phyloP scores from a whole-genome alignment of 1,140 invertebrate species.

The Polyergus mexicanus region DNA sequence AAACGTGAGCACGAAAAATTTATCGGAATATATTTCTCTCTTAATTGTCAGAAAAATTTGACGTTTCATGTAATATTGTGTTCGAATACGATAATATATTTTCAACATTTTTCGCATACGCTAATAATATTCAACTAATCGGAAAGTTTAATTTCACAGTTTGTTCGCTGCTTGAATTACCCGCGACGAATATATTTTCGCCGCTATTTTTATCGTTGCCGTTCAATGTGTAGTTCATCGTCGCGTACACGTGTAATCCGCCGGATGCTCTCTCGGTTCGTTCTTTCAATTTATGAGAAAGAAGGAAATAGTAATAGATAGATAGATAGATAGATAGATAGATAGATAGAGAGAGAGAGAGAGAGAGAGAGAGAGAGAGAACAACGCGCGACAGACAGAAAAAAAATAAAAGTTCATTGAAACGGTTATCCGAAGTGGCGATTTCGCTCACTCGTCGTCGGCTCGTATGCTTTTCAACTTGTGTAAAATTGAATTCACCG shows the following conservation, averaged over 20 bases:
- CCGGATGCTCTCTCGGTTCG: slow-evolving; percentile 13
- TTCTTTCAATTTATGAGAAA: slow-evolving; percentile 35
- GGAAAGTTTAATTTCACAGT: slow-evolving; percentile 19
- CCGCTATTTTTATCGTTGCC: slow-evolving; percentile 2
- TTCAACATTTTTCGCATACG: background rate
- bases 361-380: background rate
- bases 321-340: background rate
- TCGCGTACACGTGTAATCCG: slow-evolving; percentile 37
- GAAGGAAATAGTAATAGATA: background rate
- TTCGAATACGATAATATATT: background rate
- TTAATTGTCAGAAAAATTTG: background rate
- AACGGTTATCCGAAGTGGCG: slow-evolving; percentile 35
- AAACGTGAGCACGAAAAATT: background rate
- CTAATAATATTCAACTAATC: background rate
- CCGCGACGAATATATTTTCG: slow-evolving; percentile 8
- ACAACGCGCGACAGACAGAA: background rate
- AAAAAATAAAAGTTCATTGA: slow-evolving; percentile 40
- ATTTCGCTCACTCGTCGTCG: slow-evolving; percentile 29
- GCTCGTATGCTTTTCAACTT: slow-evolving; percentile 46
- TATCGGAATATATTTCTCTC: background rate
- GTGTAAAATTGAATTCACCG: slow-evolving; percentile 50
- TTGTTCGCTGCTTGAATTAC: slow-evolving; percentile 4
- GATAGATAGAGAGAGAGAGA: background rate
- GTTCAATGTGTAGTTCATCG: slow-evolving; percentile 27
- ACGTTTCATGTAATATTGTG: too few relatives aligned